A percentile compares a stretch with the other conserved stretches of the same genome.
phyloP scores from a whole-genome alignment of 2,113 vertebrate genomes.

The Ovibos moschatus region DNA sequence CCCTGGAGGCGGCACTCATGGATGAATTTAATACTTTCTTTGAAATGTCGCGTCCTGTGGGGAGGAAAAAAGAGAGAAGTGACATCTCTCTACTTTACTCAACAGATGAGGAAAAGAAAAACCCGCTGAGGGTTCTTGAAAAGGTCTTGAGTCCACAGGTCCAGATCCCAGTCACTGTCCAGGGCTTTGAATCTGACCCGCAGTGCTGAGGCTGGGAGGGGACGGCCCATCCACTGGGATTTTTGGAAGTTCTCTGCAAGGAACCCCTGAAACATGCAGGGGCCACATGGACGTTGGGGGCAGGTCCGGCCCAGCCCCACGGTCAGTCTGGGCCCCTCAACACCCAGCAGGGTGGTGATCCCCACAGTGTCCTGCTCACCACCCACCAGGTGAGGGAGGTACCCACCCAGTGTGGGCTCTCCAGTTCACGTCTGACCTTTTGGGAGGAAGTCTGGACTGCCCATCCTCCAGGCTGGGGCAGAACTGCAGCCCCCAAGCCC shows the following conservation, averaged over 20 bases:
- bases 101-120: constrained; percentile 41
- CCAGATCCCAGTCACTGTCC: neutral
- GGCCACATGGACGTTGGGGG: neutral
- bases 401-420: too few relatives aligned
- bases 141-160: neutral
- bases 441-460: neutral
- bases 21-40: constrained; percentile 94
- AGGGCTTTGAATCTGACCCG: neutral
- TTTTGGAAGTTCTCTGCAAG: neutral
- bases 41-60: constrained; percentile 93
- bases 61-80: constrained; percentile 60
- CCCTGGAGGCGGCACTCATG: constrained; percentile 92
- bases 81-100: constrained; percentile 56
- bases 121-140: neutral
- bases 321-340: too few relatives aligned
- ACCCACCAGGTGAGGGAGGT: neutral
- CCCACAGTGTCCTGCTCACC: neutral
- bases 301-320: fast-evolving
- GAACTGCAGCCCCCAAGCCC: neutral
- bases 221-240: neutral
- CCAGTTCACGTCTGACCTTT: neutral
- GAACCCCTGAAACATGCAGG: neutral
- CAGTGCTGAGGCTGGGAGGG: neutral
- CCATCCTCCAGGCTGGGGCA: neutral
- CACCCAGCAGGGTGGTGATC: neutral